These are phyloP conservation scores for Phania funesta DNA, from an alignment of 2,888 invertebrate species.

Conservation along the genomic window DNA sequence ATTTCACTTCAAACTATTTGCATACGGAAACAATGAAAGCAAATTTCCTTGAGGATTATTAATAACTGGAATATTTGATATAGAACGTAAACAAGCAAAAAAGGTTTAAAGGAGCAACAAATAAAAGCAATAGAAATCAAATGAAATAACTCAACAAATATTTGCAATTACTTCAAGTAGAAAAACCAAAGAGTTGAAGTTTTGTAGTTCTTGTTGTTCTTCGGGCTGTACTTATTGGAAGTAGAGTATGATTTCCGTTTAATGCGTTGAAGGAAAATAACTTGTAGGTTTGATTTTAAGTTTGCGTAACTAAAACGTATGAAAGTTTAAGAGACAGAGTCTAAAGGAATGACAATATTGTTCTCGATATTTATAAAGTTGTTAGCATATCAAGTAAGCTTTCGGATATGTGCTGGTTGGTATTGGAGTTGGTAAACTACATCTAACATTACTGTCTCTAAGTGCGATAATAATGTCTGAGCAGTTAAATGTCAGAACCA, in stretches of 20 bases:
- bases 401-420: too few species aligned
- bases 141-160: conserved; percentile 60
- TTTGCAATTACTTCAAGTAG: conserved; percentile 61
- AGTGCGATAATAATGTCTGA: too few species aligned
- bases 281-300: neutral
- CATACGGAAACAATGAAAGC: conserved; percentile 25
- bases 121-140: conserved; percentile 47
- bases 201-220: neutral
- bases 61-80: conserved; percentile 28
- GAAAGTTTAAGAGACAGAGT: neutral
- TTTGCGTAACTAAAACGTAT: neutral
- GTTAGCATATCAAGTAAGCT: too few species aligned
- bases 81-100: neutral
- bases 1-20: conserved; percentile 26
- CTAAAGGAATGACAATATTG: too few species aligned
- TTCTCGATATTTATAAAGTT: too few species aligned
- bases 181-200: conserved; percentile 8
- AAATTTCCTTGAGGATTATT: conserved; percentile 32
- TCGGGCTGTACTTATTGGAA: neutral
- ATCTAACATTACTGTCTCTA: too few species aligned
- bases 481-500: too few species aligned
- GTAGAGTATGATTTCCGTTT: neutral
- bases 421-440: too few species aligned
- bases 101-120: neutral
- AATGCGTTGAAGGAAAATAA: neutral